Percentiles rank a stretch among this genome's conserved stretches.
These are phyloP conservation scores for Cathartes aura DNA, from an alignment of 2,113 vertebrate species.

Conservation along the genomic window DNA sequence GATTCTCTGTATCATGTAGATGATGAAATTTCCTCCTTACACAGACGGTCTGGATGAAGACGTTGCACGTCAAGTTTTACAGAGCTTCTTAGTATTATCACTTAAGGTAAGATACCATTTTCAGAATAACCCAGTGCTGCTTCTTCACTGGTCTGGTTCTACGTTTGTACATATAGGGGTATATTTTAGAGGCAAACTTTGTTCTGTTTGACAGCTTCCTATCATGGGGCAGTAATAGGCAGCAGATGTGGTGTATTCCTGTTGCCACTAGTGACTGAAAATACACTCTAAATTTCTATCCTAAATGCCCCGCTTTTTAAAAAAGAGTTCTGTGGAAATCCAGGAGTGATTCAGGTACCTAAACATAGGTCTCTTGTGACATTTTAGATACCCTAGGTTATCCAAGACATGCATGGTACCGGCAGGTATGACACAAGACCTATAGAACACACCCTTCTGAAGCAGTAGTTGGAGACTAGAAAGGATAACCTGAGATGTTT, in stretches of 20 bases:
- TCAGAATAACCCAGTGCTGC: background rate
- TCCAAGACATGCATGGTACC: background rate
- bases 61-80: background rate
- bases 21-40: background rate
- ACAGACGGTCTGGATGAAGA: background rate
- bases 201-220: background rate
- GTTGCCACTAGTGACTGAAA: background rate
- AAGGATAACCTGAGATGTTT: background rate
- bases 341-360: background rate
- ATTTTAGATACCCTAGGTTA: background rate
- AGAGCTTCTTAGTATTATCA: accelerated
- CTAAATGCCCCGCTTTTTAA: background rate
- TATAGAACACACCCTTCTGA: background rate
- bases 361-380: background rate
- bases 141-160: background rate
- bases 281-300: background rate
- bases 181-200: background rate
- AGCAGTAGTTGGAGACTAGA: background rate
- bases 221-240: background rate
- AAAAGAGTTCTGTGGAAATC: background rate
- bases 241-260: background rate
- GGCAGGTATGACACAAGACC: background rate
- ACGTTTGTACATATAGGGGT: background rate
- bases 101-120: background rate
- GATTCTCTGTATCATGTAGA: background rate